Evolutionary conservation across 2,888 invertebrate genomes (phyloP), one percentile per base, ranked within the genome.

Genomic region (Ophraella communa): DNA sequence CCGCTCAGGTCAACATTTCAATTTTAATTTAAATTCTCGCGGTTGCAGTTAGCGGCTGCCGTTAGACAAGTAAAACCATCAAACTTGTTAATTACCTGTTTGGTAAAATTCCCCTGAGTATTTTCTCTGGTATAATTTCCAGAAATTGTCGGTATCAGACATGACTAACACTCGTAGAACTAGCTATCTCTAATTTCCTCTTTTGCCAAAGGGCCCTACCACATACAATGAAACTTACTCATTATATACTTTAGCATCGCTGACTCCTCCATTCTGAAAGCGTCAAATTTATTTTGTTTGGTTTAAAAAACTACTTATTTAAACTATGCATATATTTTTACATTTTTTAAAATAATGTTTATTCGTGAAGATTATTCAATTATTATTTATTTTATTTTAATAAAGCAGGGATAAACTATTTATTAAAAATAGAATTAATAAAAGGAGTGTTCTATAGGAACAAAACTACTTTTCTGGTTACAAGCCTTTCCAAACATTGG

Each of bases 81-180:
- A 82, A 82, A 82, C 80, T 82, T 82, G 82, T 80, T 82, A 82
- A 81, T 82, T 82, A 81, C 81, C 81, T 81, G 80, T 80, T 81
- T 79, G 80, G 79, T 80, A 80, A 80, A 80, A 80, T 78, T 81
- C 81, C 80, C 80, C 73, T 74, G 80, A 78, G 80, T 79, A 78
- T 80, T 80, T 80, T 80, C 80, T 77, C 78, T 76, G 76, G 78
- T 78, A 79, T 79, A 80, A 80, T 81, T 80, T 80, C 79, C 78
- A 80, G 80, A 77, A 67, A 81, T 81, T 80, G 80, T 80, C 80
- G 79, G 81, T 80, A 80, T 80, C 80, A 80, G 79, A 78, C 78
- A 71, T 67, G 71, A 69, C 73, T 76, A 74, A 57, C 62, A 65
- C 66, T 62, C 65, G 62, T 53, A 66, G 47, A 35, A 63, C 60